Base-by-base conservation (phyloP, 2,113 vertebrate species). In the Gavialis gangeticus region DNA sequence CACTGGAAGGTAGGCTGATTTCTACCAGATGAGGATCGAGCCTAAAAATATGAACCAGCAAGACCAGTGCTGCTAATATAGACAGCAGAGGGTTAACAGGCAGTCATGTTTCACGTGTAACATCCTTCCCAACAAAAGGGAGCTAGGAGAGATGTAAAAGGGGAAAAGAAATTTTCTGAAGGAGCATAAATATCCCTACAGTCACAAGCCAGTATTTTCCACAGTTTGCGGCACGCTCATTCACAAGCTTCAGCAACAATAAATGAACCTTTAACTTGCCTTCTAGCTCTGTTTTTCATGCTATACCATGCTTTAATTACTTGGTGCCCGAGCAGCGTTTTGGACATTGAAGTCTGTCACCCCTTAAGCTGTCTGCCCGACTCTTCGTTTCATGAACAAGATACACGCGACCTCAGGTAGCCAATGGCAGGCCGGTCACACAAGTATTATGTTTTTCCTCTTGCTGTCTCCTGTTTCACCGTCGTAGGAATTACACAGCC, bases 381-480 rank as follows among this genome's bases (percentile, higher is more conserved):
- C 95, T 97, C 95, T 95, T 97, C 93, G 63, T 95, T 96, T 97
- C 96, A 86, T 0, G 75, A 96, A 89, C 94, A 84, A 95, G 96
- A 96, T 79, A 78, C 95, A 87, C 94, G 94, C 87, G 82, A n/a
- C 88, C 86, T 79, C n/a, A 12, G 25, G 10, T 2, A 91, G 96
- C 97, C 97, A 96, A 95, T 94, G 96, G 96, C 94, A 96, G 93
- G 75, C 95, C 46, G 97, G 97, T 98, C 97, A 97, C 97, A 98
- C 97, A 98, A 98, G 97, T 98, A 98, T 98, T 97, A 97, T 97
- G 96, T 98, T 97, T 97, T 97, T 97, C 97, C 97, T 95, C 95
- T 91, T 27, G 55, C 93, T 93, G 96, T 97, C 97, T 98, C 95
- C 97, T 82, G 95, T 98, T 98, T 97, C 97, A 98, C 96, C 89